phyloP scores from a whole-genome alignment of 1,140 invertebrate genomes.

The Hypothenemus hampei region DNA sequence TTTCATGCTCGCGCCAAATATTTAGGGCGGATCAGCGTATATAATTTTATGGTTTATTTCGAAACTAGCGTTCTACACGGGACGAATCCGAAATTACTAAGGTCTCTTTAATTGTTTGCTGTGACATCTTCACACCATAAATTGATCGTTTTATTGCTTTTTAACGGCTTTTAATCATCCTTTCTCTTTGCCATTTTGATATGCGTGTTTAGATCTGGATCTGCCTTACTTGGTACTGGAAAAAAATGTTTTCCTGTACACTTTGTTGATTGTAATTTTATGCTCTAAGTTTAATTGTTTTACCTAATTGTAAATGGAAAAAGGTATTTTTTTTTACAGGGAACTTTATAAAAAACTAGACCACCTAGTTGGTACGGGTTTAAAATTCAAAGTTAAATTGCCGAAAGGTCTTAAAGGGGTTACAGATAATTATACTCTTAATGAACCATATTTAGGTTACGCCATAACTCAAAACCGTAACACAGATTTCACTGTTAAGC shows the following conservation, averaged over 20 bases:
- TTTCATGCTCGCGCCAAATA: slow-evolving; percentile 16
- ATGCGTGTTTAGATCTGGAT: too few relatives aligned
- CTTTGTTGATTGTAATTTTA: too few relatives aligned
- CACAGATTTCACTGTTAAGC: slow-evolving; percentile 26
- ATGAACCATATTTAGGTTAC: slow-evolving; percentile 16
- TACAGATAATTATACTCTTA: slow-evolving; percentile 23
- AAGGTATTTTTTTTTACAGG: too few relatives aligned
- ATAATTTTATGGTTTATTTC: slow-evolving; percentile 26
- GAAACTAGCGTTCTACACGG: slow-evolving; percentile 12
- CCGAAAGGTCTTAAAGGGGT: slow-evolving; percentile 21
- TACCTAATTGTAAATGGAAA: too few relatives aligned
- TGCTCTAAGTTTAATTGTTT: too few relatives aligned
- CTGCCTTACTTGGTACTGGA: too few relatives aligned
- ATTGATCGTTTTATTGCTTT: slow-evolving; percentile 23
- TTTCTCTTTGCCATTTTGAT: background rate
- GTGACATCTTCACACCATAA: slow-evolving; percentile 27
- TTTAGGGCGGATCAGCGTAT: slow-evolving; percentile 17
- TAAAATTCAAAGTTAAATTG: slow-evolving; percentile 2
- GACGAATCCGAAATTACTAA: slow-evolving; percentile 17
- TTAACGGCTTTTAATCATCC: slow-evolving; percentile 2
- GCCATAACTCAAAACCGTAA: slow-evolving; percentile 19
- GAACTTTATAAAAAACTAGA: too few relatives aligned
- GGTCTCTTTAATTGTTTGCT: slow-evolving; percentile 18
- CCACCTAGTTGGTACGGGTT: slow-evolving; percentile 7
- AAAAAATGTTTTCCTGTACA: too few relatives aligned